Evolutionary conservation across 2,888 invertebrate species (phyloP).

Genomic region (Mechanitis mazaeus): DNA sequence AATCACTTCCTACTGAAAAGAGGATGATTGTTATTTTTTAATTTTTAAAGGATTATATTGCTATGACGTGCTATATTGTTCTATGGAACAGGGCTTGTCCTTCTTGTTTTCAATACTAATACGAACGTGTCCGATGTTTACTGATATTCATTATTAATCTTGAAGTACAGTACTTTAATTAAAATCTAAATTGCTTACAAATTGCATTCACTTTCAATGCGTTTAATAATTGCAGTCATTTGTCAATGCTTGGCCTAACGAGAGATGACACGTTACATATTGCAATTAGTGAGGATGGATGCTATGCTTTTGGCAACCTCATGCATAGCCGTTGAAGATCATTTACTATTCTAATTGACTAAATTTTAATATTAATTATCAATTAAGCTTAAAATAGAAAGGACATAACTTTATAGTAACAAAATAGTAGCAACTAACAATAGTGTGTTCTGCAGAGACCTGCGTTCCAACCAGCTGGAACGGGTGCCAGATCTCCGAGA

Average conservation of each 20-base stretch:
- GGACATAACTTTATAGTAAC: too few species aligned
- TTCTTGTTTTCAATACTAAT: too few species aligned
- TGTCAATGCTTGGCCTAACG: constrained; percentile 8
- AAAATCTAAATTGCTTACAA: background rate
- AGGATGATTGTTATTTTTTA: too few species aligned
- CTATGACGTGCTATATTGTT: too few species aligned
- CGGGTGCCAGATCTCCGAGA: constrained; percentile 84
- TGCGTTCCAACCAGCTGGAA: constrained; percentile 88
- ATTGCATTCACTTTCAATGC: background rate
- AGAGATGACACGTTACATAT: constrained; percentile 12
- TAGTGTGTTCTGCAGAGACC: constrained; percentile 77
- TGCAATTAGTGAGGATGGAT: constrained; percentile 11
- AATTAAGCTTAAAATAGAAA: too few species aligned
- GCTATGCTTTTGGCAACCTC: constrained; percentile 10
- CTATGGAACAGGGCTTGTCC: too few species aligned
- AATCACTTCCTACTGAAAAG: background rate
- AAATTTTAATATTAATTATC: too few species aligned
- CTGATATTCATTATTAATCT: too few species aligned
- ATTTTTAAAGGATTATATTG: too few species aligned
- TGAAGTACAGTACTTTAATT: too few species aligned
- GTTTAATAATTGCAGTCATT: constrained; percentile 6
- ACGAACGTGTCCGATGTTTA: too few species aligned
- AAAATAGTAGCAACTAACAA: background rate
- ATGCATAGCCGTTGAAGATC: background rate
- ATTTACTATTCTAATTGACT: background rate